Conservation (phyloP, 2,888 invertebrate species). For the Agriopis leucophaearia region DNA sequence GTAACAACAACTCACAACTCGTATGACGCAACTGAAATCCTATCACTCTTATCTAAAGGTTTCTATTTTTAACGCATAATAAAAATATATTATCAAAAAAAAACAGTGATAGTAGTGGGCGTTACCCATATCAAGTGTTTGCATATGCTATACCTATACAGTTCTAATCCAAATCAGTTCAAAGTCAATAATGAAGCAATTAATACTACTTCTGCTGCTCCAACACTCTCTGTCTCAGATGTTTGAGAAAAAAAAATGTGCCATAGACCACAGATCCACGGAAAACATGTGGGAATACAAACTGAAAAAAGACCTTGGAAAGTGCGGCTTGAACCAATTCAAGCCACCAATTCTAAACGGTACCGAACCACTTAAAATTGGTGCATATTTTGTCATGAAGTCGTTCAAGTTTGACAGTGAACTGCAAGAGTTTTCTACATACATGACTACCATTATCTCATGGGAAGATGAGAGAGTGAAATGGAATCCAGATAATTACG, state of each 20-base stretch:
- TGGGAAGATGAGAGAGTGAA: slow-evolving; percentile 56
- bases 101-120: slow-evolving; percentile 3
- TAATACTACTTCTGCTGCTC: slow-evolving; percentile 27
- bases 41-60: too few relatives aligned
- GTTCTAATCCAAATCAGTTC: slow-evolving; percentile 17
- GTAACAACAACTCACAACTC: too few relatives aligned
- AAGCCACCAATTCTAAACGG: slow-evolving; percentile 24
- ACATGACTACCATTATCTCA: slow-evolving; percentile 42
- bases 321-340: background rate
- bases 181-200: slow-evolving; percentile 25
- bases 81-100: too few relatives aligned
- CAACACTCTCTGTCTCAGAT: slow-evolving; percentile 19
- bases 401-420: slow-evolving; percentile 53
- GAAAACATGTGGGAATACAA: slow-evolving; percentile 50
- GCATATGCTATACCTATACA: too few relatives aligned
- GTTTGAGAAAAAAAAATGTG: slow-evolving; percentile 24
- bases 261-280: slow-evolving; percentile 32
- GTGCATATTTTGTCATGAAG: slow-evolving; percentile 49
- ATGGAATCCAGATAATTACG: slow-evolving; percentile 58
- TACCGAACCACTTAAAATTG: slow-evolving; percentile 38
- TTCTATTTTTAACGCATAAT: too few relatives aligned
- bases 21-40: too few relatives aligned
- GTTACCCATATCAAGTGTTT: slow-evolving; percentile 28
- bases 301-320: slow-evolving; percentile 39
- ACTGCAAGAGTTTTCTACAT: slow-evolving; percentile 49